These are phyloP conservation scores for Syngnathus floridae DNA, from an alignment of 2,113 vertebrate genomes.

Conservation along the genomic window DNA sequence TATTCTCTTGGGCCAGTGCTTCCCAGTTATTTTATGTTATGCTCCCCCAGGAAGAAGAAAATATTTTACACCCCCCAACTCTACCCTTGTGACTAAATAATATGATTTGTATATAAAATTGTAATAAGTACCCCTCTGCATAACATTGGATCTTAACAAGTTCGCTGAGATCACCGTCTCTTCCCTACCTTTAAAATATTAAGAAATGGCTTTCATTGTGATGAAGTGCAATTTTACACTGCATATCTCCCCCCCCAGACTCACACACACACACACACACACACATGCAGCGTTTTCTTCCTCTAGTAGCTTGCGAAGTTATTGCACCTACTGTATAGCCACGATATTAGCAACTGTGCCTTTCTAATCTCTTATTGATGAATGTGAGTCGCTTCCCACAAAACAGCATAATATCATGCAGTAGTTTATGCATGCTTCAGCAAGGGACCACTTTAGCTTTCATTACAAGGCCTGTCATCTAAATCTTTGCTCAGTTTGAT, in stretches of 20 bases:
- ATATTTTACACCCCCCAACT: too few relatives aligned
- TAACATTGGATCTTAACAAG: too few relatives aligned
- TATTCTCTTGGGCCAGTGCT: too few relatives aligned
- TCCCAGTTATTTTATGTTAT: too few relatives aligned
- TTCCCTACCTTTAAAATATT: not conserved
- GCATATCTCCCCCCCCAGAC: too few relatives aligned
- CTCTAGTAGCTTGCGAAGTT: not conserved
- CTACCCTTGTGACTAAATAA: too few relatives aligned
- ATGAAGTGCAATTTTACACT: not conserved
- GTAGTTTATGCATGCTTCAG: constrained; percentile 30
- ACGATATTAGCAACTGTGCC: not conserved
- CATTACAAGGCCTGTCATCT: constrained; percentile 30
- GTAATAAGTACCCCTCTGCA: too few relatives aligned
- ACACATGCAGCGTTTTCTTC: not conserved
- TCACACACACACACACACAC: too few relatives aligned
- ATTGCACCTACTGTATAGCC: not conserved
- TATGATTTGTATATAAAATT: too few relatives aligned
- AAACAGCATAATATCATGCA: constrained; percentile 10
- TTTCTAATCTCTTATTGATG: constrained; percentile 15
- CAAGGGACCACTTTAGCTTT: constrained; percentile 24
- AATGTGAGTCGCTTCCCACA: constrained; percentile 13
- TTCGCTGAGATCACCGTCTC: too few relatives aligned
- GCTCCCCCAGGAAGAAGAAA: too few relatives aligned
- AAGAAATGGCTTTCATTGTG: not conserved
- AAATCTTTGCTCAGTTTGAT: constrained; percentile 34